A percentile compares a stretch with the other conserved stretches of the same genome.
Conservation (phyloP, 2,113 vertebrate genomes). For the Nibea coibor region DNA sequence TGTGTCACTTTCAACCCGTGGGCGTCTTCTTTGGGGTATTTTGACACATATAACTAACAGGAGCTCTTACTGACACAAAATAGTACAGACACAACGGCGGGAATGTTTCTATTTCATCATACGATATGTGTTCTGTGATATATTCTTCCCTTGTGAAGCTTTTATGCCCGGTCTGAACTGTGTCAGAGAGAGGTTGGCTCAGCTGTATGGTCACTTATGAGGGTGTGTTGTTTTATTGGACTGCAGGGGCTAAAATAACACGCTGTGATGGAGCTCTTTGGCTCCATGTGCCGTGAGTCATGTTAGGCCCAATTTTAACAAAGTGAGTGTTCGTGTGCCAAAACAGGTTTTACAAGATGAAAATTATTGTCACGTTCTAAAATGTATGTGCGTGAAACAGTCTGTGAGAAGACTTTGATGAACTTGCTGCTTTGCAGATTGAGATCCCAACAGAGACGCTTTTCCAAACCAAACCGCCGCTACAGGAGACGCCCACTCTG, state of each 20-base stretch:
- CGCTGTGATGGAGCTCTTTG: background rate
- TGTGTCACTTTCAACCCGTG: background rate
- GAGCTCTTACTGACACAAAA: background rate
- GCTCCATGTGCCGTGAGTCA: background rate
- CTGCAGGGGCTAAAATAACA: background rate
- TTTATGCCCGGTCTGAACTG: background rate
- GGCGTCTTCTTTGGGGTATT: background rate
- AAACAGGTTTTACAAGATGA: conserved; percentile 4
- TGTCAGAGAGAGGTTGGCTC: background rate
- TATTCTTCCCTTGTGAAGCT: background rate
- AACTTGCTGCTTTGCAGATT: too few species aligned
- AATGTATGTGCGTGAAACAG: background rate
- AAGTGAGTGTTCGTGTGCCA: background rate
- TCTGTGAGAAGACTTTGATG: background rate
- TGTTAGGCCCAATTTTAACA: background rate
- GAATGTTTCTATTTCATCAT: background rate
- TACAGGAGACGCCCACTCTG: too few species aligned
- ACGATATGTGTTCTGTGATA: background rate
- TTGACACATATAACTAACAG: background rate
- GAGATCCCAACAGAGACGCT: too few species aligned
- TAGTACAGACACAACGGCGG: background rate
- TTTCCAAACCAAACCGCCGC: too few species aligned
- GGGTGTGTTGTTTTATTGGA: background rate
- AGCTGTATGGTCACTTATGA: background rate
- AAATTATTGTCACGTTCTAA: background rate